Base-by-base conservation (phyloP, 2,797 vertebrate genomes). In the Gadopsis marmoratus region DNA sequence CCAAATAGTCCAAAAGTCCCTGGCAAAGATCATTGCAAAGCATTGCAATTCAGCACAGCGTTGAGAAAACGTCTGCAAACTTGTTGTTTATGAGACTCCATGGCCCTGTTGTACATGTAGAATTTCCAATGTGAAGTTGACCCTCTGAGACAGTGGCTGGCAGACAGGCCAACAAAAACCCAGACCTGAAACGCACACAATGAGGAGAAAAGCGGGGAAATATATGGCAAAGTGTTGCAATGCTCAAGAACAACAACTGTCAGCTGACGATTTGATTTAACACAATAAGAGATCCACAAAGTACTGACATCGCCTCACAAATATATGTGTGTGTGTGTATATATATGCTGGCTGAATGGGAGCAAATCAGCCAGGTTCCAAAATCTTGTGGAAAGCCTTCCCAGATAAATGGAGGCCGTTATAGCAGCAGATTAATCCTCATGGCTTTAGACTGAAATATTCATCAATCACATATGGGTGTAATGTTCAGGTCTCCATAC, bases 51-150 rank as follows among this genome's bases (percentile, higher is more conserved):
- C 68, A 13, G 54, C 31, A 54, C 63, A n/a, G 31, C 43, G 5
- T 2, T 17, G 11, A 53, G 33, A 4, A 60, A 41, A 53, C 23
- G 13, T 21, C 17, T 58, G 62, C 11, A 31, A 53, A 76, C 45
- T 6, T 19, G 19, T 63, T 78, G 68, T 79, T 69, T 21, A 7
- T 31, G 11, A 68, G 64, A 55, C 43, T 58, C 11, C 6, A 4
- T 26, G 19, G 65, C 72, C 53, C 29, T 45, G 65, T 33, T 2
- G 16, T 41, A 23, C 53, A 47, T 51, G 60, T 31, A 6, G 45
- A 59, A 58, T 70, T 47, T 60, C 0, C 66, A 54, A 70, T 70
- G 56, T 50, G 31, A 56, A 47, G 51, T 31, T 37, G 16, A 51
- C 51, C 23, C 51, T 11, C 14, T 35, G 64, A 67, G 63, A 39